Base-by-base conservation (phyloP, 2,888 invertebrate species). In the Morinoia aosen region DNA sequence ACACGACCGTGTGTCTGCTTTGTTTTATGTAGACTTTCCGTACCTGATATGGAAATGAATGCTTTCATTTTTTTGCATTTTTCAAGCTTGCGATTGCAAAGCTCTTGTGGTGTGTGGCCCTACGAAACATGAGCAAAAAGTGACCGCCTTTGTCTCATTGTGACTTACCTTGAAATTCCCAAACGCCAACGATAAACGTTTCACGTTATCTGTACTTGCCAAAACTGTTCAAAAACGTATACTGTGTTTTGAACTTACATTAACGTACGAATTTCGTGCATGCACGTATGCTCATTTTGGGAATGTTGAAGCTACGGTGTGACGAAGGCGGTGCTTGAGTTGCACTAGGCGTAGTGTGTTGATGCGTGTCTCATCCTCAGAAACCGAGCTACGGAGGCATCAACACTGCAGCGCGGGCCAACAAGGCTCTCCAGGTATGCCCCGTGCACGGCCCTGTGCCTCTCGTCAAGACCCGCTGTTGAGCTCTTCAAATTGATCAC, bases 391-490 rank as follows among this genome's bases (percentile, higher is more conserved):
- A 95, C 64, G 95, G 95, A n/a, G 95, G 61, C 57, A 95, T 19
- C 95, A 61, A 95, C 95, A 95, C 95, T 10, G 95, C 95, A 95
- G 95, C 95, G 8, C 95, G 95, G 14, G 58, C 95, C 40, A 64
- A 61, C 95, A 95, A 95, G 48, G 95, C 95, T 48, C 58, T 95
- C n/a, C 95, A 95, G 95, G 95, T 95, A 95, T 95, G 95, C 95
- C 95, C 95, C 14, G 64, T 95, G 12, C 95, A 95, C 64, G 95
- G 95, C 11, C 61, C 95, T 64, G n/a, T 64, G 58, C 39, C 94
- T 94, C 58, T 94, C 94, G 25, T 94, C 57, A 94, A 94, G 39
- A 58, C 94, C n/a, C 57, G 94, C 57, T 39, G 94, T 39, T 94
- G 94, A 95, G 25, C 95, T n/a, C 58, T 61, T 19, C 48, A 58